phyloP scores from a whole-genome alignment of 35 echinoderm and acorn worm genomes.

The Apostichopus californicus region DNA sequence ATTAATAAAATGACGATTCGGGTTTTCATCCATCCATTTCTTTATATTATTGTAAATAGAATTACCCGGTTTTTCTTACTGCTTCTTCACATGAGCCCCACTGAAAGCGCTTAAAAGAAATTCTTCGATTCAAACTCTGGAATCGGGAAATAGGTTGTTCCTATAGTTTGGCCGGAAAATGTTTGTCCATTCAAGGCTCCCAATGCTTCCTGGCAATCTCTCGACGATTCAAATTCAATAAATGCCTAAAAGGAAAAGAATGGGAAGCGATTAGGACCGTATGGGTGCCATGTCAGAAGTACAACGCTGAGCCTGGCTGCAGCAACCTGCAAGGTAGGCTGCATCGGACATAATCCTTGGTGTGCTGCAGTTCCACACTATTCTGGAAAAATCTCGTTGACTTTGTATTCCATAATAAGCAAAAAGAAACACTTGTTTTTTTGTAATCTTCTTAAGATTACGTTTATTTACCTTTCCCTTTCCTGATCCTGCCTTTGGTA shows the following conservation, averaged over 20 bases:
- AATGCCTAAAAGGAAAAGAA: constrained; percentile 59
- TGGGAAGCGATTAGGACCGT: neutral
- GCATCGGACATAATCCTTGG: no score
- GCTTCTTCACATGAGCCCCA: neutral
- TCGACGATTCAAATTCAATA: constrained; percentile 77
- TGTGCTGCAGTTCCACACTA: no score
- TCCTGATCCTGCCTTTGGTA: constrained; percentile 55
- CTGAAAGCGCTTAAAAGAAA: constrained; percentile 22
- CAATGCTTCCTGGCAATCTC: constrained; percentile 57
- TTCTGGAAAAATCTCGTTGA: no score
- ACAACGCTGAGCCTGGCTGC: neutral
- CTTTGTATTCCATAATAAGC: no score
- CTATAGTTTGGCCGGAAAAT: constrained; percentile 60
- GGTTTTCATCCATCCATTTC: no score
- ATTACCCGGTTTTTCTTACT: neutral
- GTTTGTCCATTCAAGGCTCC: constrained; percentile 61
- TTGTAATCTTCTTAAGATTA: no score
- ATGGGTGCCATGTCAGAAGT: neutral
- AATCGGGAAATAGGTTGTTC: constrained; percentile 73
- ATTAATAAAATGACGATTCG: no score
- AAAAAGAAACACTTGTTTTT: no score
- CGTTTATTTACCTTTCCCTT: constrained; percentile 50
- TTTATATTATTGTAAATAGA: no score
- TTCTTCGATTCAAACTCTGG: constrained; percentile 56
- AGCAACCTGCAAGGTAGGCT: no score